Base-by-base conservation (phyloP, 1,140 invertebrate genomes). In the Teleogryllus occipitalis region DNA sequence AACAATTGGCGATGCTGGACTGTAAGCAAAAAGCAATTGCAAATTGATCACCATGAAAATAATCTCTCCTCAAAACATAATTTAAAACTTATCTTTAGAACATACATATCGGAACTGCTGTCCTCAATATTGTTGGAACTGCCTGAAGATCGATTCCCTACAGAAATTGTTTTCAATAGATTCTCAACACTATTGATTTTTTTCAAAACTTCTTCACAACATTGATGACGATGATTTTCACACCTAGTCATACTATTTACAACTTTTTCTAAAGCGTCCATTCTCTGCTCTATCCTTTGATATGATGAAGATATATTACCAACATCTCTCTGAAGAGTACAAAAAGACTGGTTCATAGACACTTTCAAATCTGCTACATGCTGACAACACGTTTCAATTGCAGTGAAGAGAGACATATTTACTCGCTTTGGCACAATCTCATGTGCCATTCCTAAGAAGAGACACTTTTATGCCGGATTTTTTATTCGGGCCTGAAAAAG, bases 131-230 rank as follows among this genome's bases (percentile, higher is more conserved):
- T 76, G 7, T 76, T 47, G 12, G 8, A 76, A 27, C 15, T 14
- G 8, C 8, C 47, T 7, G 47, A 7, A 48, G 47, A 21, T 77
- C 48, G 76, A 54, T n/a, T 21, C 22, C 48, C 48, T 21, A 77
- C 10, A n/a, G 39, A 2, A 21, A 21, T 8, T 47, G 47, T n/a
- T 48, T 49, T 77, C 15, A 78, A 27, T 22, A 78, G 27, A 21
- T 74, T 65, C 18, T 78, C 78, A 65, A 78, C 27, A 49, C 48
- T 10, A 21, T 39, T 78, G 8, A 78, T 73, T 74, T 74, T 78
- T 5, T 21, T 22, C 21, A 78, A 49, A 78, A 78, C 78, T 65
- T 78, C 78, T 78, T 72, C 47, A 48, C 78, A 78, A 78, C 78
- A 78, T 14, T 47, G 46, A 65, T 78, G 78, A 46, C 54, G 47